Evolutionary conservation across 2,888 invertebrate genomes (phyloP), one percentile per base, ranked within the genome.

Genomic region (Timema cristinae): DNA sequence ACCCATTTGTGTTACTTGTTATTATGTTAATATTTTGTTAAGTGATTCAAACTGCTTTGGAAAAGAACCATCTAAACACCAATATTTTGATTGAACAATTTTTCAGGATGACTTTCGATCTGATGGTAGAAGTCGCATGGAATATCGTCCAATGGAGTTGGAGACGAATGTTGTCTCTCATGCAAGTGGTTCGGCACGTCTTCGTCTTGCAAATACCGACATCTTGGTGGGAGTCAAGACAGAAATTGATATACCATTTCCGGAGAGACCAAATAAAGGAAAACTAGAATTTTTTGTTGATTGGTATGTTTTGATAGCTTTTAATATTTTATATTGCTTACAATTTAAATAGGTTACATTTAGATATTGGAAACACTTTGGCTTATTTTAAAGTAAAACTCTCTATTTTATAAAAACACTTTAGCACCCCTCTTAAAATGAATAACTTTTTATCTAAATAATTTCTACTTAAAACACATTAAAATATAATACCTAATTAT

Each of bases 251-350:
- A 84, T 87, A 68, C 95, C 97, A 4, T 86, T 85, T 73, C 86
- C 89, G 6, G 89, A 91, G 50, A 88, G 86, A 75, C 94, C 94
- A 0, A 84, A 89, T 69, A 87, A 90, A 79, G 98, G 98, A 50
- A 92, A 93, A 84, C 84, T 99, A 52, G 95, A 97, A 80, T 98
- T 98, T 83, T 97, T 95, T 83, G 95, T 98, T 32, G 98, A 98
- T 81, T 97, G 97, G 95, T 96, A 13, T 10, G 16, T 32, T 32
- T 32, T 32, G 32, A 32, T 32, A 32, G 32, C 32, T 32, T 32
- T 4, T 32, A 32, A 32, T 32, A 32, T 32, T 32, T 32, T 32
- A 32, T 32, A 2, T 32, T 32, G 32, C 32, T 32, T 32, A 32
- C 32, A 32, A 32, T 32, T 32, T 32, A 32, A 32, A 32, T 32